Percentiles rank a stretch among this genome's conserved stretches.
phyloP scores from a whole-genome alignment of 2,113 vertebrate genomes.

The Raphicerus campestris region DNA sequence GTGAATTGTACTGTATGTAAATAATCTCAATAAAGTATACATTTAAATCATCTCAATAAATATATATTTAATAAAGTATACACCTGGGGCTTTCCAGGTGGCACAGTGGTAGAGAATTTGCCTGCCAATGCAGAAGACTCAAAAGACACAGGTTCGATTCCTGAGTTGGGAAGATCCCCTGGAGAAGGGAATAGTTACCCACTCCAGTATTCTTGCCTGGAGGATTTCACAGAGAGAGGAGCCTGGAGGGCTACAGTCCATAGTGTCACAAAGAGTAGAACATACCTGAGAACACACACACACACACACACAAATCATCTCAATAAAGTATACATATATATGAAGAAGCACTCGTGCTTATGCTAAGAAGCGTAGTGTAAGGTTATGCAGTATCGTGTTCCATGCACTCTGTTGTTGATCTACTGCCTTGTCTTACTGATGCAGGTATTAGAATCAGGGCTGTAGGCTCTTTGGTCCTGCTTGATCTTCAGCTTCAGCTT shows the following conservation, averaged over 20 bases:
- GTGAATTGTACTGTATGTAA: neutral
- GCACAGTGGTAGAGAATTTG: neutral
- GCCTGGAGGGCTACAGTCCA: neutral
- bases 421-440: neutral
- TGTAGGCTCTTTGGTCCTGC: neutral
- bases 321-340: neutral
- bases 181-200: neutral
- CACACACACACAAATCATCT: neutral
- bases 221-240: neutral
- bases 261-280: neutral
- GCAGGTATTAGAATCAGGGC: neutral
- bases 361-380: neutral
- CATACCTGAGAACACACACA: neutral
- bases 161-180: neutral
- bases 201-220: neutral
- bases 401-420: neutral
- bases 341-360: neutral
- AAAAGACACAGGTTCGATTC: neutral
- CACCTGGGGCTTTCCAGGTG: neutral
- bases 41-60: neutral
- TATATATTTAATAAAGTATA: neutral
- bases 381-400: neutral
- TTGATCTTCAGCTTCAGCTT: neutral
- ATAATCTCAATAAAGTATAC: neutral
- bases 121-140: neutral